Base-by-base conservation (phyloP, 2,797 vertebrate species). In the Eidolon dupreanum region DNA sequence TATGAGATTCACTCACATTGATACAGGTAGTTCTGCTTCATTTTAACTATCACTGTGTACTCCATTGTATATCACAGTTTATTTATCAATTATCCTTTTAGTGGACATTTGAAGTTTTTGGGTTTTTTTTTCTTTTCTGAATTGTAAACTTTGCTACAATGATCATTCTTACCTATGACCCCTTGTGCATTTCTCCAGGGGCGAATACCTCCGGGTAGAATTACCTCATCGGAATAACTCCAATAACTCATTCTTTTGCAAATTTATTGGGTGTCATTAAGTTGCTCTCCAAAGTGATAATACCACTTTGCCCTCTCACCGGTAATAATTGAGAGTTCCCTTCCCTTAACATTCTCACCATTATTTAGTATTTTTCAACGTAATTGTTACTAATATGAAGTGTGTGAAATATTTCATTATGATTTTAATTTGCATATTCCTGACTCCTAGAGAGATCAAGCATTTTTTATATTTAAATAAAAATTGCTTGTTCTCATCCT, bases 321-420 rank as follows among this genome's bases (percentile, higher is more conserved):
- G 38, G 49, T 20, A 59, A 36, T 36, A 26, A 43, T 13, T 38
- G 82, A 82, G 57, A 77, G 8, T 36, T 71, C 31, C 53, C 71
- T 90, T 92, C 12, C 75, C 41, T 87, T 57, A 16, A 46, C 6
- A 20, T 31, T 26, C 15, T 88, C 11, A 31, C 28, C 66, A n/a
- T 0, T 66, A 36, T 36, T 83, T 87, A 33, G 65, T 81, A 36
- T 77, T 59, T 93, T 77, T 57, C 81, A 79, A 77, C 38, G 49
- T 87, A 94, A 87, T 53, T 77, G 26, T 20, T 51, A 82, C 57
- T 93, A 66, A 86, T 86, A 74, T 65, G 51, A 89, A 91, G 65
- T 38, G 4, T 84, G 74, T 93, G 61, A 83, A 84, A 20, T 79
- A 49, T 36, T 26, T 86, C 31, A 19, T 51, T 74, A 36, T 22